Percentiles rank a stretch among this genome's conserved stretches.
Evolutionary conservation across 1,140 invertebrate species (phyloP).

Genomic region (Zaprionus davidi): DNA sequence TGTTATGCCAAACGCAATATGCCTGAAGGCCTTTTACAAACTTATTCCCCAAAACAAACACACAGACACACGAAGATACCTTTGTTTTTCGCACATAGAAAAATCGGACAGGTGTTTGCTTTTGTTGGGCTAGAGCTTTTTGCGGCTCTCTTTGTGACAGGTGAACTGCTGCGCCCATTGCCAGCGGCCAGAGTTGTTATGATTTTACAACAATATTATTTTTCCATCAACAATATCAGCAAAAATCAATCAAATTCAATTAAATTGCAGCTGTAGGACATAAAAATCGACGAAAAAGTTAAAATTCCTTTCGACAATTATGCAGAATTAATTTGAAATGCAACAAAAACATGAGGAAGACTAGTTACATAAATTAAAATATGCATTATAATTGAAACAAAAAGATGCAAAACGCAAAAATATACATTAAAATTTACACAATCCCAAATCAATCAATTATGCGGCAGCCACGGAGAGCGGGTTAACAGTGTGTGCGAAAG

Average conservation of each 20-base stretch:
- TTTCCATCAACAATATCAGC: conserved; percentile 77
- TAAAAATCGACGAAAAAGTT: conserved; percentile 45
- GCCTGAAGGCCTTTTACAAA: conserved; percentile 28
- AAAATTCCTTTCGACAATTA: conserved; percentile 51
- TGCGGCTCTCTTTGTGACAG: conserved; percentile 26
- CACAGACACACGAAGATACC: conserved; percentile 9
- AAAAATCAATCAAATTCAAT: conserved; percentile 83
- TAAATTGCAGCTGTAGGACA: conserved; percentile 64
- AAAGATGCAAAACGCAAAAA: conserved; percentile 34
- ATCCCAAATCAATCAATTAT: conserved; percentile 67
- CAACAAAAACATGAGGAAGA: conserved; percentile 29
- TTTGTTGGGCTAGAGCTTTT: conserved; percentile 25
- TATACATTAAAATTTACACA: conserved; percentile 53
- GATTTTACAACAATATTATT: conserved; percentile 83
- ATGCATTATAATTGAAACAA: conserved; percentile 57
- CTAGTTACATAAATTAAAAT: conserved; percentile 38
- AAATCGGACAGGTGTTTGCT: conserved; percentile 47
- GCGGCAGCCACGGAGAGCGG: not conserved
- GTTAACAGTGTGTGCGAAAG: not conserved
- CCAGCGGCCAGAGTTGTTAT: conserved; percentile 47
- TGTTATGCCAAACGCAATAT: not conserved
- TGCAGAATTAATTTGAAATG: conserved; percentile 61
- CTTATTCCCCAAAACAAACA: not conserved
- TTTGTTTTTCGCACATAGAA: conserved; percentile 1
- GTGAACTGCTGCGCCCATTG: conserved; percentile 12